These are phyloP conservation scores for Lamprotornis superbus DNA, from an alignment of 2,113 vertebrate species.

Conservation along the genomic window DNA sequence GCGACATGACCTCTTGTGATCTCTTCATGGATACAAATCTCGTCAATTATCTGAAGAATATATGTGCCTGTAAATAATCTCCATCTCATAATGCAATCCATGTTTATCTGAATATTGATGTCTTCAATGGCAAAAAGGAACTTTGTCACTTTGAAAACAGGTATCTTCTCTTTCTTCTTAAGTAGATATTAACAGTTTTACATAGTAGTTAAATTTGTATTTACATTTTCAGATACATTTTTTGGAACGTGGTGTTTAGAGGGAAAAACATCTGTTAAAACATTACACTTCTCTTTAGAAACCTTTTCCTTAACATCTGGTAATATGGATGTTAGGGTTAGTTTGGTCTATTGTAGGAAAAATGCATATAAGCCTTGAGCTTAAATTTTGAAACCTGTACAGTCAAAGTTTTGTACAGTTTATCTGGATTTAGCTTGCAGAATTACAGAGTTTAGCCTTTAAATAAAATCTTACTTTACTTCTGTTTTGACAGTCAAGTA, in stretches of 20 bases:
- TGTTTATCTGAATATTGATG: not conserved
- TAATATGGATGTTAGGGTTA: not conserved
- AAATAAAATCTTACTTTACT: not conserved
- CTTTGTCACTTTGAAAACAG: not conserved
- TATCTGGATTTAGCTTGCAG: not conserved
- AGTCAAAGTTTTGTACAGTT: not conserved
- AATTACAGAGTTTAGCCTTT: not conserved
- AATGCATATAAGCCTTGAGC: not conserved
- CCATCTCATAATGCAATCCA: not conserved
- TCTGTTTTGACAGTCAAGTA: not conserved
- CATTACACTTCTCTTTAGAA: not conserved
- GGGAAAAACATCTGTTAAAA: not conserved
- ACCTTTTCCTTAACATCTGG: not conserved
- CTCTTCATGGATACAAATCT: slow-evolving; percentile 34
- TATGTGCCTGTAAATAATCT: not conserved
- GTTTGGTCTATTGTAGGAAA: not conserved
- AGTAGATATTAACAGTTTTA: not conserved
- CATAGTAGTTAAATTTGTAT: not conserved
- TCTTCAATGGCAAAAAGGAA: not conserved
- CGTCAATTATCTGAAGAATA: not conserved
- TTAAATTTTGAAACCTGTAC: not conserved
- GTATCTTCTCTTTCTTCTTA: not conserved
- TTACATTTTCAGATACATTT: not conserved
- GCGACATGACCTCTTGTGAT: slow-evolving; percentile 19
- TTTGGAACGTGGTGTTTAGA: not conserved